Base-by-base conservation (phyloP, 2,113 vertebrate species). In the Elaphurus davidianus region DNA sequence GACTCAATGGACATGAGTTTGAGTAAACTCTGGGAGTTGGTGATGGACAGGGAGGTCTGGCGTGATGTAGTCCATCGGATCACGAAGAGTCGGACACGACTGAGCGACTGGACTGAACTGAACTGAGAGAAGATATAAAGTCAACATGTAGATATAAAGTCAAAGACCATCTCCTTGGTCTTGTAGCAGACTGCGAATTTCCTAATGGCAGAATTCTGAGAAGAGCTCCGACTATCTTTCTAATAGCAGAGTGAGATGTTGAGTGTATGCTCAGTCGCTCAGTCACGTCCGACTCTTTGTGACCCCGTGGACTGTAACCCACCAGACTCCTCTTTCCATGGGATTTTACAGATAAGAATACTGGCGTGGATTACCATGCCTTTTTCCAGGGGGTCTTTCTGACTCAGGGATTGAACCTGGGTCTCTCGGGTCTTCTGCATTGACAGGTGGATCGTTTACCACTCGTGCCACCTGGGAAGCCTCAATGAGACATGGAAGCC, bases 71-170 rank as follows among this genome's bases (percentile, higher is more conserved):
- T 71, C 9, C 64, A 9, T 71, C 9, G 7, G 9, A n/a, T 71
- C 0, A 0, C 64, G 36, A 67, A 67, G 4, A 71, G 64, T 36
- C 0, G 0, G n/a, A 36, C 64, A 21, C 1, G 0, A n/a, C 33
- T 67, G 64, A 36, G 33, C 0, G 0, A 67, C 16, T 67, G 17
- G 19, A 36, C 1, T 36, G 54, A 7, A 8, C 54, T 55, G n/a
- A 21, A 71, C 64, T 36, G 8, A 71, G n/a, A 59, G 17, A 81
- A 3, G 17, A 83, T 78, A 27, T 59, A 87, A 10, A 54, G 3
- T 87, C 67, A 76, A 14, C 25, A 1, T 6, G 33, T 67, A 23
- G 86, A 50, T 50, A 50, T 14, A 50, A 50, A 50, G 47, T 50
- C 47, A 1, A 50, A 50, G 47, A 50, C 47, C 47, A 45, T 74